Evolutionary conservation across 2,888 invertebrate species (phyloP).

Genomic region (Neoitamus cyanurus): DNA sequence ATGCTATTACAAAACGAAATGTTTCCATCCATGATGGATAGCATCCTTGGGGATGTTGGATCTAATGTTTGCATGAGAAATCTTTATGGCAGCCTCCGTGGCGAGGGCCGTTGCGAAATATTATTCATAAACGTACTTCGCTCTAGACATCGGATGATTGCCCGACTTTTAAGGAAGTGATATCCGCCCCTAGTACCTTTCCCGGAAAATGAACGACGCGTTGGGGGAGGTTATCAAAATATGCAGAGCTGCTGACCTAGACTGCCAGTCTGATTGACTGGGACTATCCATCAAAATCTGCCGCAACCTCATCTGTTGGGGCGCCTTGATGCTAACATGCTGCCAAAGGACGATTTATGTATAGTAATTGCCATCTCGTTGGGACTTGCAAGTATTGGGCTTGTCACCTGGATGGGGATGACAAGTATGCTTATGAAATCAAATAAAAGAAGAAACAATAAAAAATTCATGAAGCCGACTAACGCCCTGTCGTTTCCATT

Average conservation of each 20-base stretch:
- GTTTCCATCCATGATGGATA: not conserved
- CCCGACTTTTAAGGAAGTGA: not conserved
- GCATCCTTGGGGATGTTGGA: not conserved
- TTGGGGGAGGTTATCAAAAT: not conserved
- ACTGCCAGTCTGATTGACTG: not conserved
- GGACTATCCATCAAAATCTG: not conserved
- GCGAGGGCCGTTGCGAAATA: not conserved
- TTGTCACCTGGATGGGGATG: not conserved
- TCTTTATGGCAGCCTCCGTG: not conserved
- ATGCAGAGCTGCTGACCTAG: not conserved
- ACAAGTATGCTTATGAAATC: not conserved
- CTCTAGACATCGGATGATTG: not conserved
- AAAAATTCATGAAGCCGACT: not conserved
- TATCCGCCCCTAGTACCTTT: not conserved
- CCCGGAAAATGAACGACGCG: not conserved
- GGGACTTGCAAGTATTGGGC: not conserved
- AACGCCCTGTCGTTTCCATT: not conserved
- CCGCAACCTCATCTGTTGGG: not conserved
- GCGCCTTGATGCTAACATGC: not conserved
- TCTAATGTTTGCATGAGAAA: not conserved
- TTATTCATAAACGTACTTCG: not conserved
- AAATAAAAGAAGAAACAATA: not conserved
- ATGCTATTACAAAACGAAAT: not conserved
- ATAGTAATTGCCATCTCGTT: not conserved
- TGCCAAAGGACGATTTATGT: not conserved